Evolutionary conservation across 2,113 vertebrate genomes (phyloP).

Genomic region (Albula goreensis): DNA sequence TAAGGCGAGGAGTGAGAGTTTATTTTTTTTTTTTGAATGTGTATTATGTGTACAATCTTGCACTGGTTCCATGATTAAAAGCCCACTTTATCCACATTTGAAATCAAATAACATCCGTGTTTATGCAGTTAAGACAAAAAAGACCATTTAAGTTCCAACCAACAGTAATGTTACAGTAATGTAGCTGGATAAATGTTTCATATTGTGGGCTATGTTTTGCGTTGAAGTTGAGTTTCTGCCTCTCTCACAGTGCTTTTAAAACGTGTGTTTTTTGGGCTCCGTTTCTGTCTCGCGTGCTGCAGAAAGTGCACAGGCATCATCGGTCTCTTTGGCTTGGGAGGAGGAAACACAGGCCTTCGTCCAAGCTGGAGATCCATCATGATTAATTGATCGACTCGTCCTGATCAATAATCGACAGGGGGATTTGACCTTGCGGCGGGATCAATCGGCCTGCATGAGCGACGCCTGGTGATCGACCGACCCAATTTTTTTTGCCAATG

Average conservation of each 20-base stretch:
- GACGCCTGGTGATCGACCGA: constrained; percentile 47
- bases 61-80: neutral
- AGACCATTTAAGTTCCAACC: neutral
- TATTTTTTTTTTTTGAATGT: neutral
- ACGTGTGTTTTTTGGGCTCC: constrained; percentile 1
- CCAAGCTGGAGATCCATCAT: constrained; percentile 62
- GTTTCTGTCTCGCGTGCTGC: constrained; percentile 21
- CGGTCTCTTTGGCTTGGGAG: constrained; percentile 54
- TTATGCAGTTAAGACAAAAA: neutral
- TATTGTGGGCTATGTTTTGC: too few species aligned
- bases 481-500: constrained; percentile 45
- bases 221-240: neutral
- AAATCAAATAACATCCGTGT: neutral
- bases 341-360: constrained; percentile 43
- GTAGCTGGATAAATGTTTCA: neutral
- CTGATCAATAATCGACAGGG: constrained; percentile 42
- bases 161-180: neutral
- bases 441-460: constrained; percentile 53
- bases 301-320: constrained; percentile 44
- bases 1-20: neutral
- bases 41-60: neutral
- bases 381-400: constrained; percentile 63
- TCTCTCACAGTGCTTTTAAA: neutral
- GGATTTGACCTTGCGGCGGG: constrained; percentile 52
- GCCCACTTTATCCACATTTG: neutral